These are phyloP conservation scores for Drosophila atripex DNA, from an alignment of 2,888 invertebrate species.

Conservation along the genomic window DNA sequence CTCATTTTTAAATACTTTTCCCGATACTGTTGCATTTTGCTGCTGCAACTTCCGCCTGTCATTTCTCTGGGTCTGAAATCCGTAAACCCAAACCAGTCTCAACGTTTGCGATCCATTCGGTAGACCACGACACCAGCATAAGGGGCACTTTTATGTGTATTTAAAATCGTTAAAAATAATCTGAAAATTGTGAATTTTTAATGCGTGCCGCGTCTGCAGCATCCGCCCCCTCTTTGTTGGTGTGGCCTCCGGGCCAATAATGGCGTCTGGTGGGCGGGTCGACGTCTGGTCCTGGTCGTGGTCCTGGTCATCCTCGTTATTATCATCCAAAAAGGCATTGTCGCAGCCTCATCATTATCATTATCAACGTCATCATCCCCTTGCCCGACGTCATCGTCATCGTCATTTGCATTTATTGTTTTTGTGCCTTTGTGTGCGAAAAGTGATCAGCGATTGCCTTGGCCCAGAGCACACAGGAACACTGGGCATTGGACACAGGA, in stretches of 20 bases:
- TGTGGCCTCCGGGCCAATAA: slow-evolving; percentile 59
- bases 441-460: slow-evolving; percentile 75
- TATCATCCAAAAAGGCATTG: slow-evolving; percentile 22
- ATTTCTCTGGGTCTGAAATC: slow-evolving; percentile 2
- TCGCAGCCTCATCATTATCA: slow-evolving; percentile 33
- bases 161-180: slow-evolving; percentile 80
- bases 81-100: slow-evolving; percentile 15
- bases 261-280: slow-evolving; percentile 66
- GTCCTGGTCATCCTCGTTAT: slow-evolving; percentile 40
- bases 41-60: slow-evolving; percentile 53
- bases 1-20: neutral
- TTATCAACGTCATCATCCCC: slow-evolving; percentile 19
- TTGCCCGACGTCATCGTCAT: slow-evolving; percentile 26
- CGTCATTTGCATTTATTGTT: slow-evolving; percentile 78
- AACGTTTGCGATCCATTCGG: slow-evolving; percentile 62
- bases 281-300: slow-evolving; percentile 65
- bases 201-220: slow-evolving; percentile 73
- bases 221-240: slow-evolving; percentile 21
- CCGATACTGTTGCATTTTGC: slow-evolving; percentile 13
- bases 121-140: slow-evolving; percentile 35
- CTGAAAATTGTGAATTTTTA: slow-evolving; percentile 77
- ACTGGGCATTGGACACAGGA: slow-evolving; percentile 10
- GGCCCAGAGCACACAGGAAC: slow-evolving; percentile 35
- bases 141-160: slow-evolving; percentile 65
- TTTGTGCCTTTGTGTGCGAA: slow-evolving; percentile 77